Evolutionary conservation across 2,888 invertebrate species (phyloP), one percentile per base, ranked within the genome.

Genomic region (Osedax frankpressi): DNA sequence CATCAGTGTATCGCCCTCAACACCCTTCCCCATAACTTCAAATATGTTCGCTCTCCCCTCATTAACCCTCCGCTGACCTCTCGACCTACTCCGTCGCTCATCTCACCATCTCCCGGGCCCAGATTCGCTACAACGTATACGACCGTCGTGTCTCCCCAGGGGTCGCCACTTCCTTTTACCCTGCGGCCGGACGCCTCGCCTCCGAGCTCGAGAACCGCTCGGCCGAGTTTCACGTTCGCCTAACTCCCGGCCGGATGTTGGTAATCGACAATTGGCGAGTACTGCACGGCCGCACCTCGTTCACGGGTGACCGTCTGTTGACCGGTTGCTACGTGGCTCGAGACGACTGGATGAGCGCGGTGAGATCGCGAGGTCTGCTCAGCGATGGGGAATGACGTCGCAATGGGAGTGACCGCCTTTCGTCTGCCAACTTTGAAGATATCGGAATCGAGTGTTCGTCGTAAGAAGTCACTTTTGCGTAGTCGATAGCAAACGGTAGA

Each of bases 211-310:
- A 75, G 30, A 78, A 81, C 80, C 89, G 89, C 78, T 90, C 88
- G 81, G 92, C 92, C 81, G 87, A 89, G 0, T 89, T 90, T 81
- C 91, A 92, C 81, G 88, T 91, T 14, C 78, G 78, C 30, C 78
- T 86, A 27, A 80, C 81, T 62, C 90, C 91, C 74, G 92, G 92
- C 27, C 87, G 87, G 19, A 88, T 91, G 11, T 84, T 91, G 76
- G 88, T 89, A 71, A 87, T 91, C 79, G 91, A 92, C 80, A 92
- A 92, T 84, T 92, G 90, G 88, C 86, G 92, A 73, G 86, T 91
- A 0, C 84, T 91, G 1, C 92, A 92, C 79, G 92, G 91, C 0
- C 86, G 92, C 70, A 87, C 88, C 0, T 87, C 87, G 0, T 92
- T 90, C 80, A 87, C 88, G 0, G 92, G 92, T 0, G 85, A 83